Conservation (phyloP, 2,888 invertebrate genomes). For the Cryptophagus acutangulus region DNA sequence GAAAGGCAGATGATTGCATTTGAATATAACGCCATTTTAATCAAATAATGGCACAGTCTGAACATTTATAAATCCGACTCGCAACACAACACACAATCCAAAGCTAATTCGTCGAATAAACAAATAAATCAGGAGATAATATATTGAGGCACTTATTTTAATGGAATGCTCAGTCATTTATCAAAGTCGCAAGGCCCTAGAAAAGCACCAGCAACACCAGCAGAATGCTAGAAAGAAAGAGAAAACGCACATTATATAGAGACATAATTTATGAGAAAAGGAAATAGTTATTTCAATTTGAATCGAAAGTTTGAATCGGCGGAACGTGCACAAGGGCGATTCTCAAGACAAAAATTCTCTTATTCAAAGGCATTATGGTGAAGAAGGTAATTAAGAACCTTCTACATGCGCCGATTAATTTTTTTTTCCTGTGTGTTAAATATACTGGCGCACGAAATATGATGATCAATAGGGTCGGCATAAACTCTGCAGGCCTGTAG, state of each 20-base stretch:
- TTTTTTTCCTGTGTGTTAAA: too few relatives aligned
- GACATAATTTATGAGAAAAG: constrained; percentile 46
- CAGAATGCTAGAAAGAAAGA: constrained; percentile 28
- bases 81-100: background rate
- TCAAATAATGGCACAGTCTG: too few relatives aligned
- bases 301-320: constrained; percentile 40
- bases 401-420: too few relatives aligned
- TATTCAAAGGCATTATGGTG: constrained; percentile 30
- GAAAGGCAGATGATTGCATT: too few relatives aligned
- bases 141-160: constrained; percentile 47
- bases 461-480: constrained; percentile 43
- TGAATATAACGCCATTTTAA: too few relatives aligned
- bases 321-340: constrained; percentile 42
- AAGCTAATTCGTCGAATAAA: constrained; percentile 35
- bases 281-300: constrained; percentile 47
- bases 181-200: constrained; percentile 45
- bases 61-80: too few relatives aligned
- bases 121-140: constrained; percentile 45
- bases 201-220: constrained; percentile 12
- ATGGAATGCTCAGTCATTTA: constrained; percentile 46
- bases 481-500: constrained; percentile 32
- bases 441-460: too few relatives aligned
- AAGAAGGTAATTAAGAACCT: constrained; percentile 47
- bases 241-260: constrained; percentile 42
- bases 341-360: constrained; percentile 17